phyloP scores from a whole-genome alignment of 2,113 vertebrate species.

The Eulacestoma nigropectus region DNA sequence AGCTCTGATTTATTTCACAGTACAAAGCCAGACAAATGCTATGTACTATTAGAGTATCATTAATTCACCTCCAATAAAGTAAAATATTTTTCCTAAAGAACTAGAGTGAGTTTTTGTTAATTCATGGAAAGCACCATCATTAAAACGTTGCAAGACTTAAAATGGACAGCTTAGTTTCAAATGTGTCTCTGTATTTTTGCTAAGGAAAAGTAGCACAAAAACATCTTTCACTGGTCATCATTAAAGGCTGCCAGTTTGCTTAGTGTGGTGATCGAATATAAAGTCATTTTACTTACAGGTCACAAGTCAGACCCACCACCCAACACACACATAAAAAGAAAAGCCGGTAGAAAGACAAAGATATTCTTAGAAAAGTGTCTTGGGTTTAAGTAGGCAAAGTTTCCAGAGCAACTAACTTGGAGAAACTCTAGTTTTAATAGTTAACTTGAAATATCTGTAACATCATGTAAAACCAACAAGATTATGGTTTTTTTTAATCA shows the following conservation, averaged over 20 bases:
- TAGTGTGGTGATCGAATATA: background rate
- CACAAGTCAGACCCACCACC: background rate
- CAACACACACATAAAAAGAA: background rate
- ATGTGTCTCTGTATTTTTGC: background rate
- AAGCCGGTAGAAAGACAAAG: background rate
- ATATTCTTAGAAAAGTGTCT: background rate
- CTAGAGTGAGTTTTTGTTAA: accelerated
- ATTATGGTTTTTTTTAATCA: background rate
- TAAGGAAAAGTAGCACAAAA: background rate
- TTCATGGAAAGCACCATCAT: background rate
- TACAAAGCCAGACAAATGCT: background rate
- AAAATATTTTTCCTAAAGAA: background rate
- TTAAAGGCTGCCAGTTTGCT: background rate
- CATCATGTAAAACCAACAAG: background rate
- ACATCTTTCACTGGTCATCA: background rate
- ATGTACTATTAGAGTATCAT: background rate
- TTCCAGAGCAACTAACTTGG: background rate
- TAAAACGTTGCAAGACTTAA: background rate
- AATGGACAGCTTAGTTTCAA: background rate
- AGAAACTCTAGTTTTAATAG: background rate
- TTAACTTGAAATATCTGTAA: background rate
- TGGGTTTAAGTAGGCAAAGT: background rate
- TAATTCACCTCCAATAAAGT: background rate
- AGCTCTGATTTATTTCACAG: background rate
- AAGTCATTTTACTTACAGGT: background rate